These are phyloP conservation scores for Pachypsylla venusta DNA, from an alignment of 1,140 invertebrate species.

Conservation along the genomic window DNA sequence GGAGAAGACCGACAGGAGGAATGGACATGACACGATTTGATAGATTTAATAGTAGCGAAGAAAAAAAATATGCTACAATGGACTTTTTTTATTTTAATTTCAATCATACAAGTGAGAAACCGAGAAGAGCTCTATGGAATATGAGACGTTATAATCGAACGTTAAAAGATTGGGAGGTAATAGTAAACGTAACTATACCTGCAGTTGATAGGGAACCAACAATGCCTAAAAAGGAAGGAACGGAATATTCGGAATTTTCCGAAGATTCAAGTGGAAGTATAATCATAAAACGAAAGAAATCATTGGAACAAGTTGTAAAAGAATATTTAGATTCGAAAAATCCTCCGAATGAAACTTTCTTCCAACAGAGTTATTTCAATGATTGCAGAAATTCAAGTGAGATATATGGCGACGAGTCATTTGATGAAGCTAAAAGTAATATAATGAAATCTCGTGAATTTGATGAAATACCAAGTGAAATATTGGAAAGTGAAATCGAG, in stretches of 20 bases:
- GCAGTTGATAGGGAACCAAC: neutral
- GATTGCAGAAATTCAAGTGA: neutral
- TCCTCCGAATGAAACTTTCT: neutral
- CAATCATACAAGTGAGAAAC: neutral
- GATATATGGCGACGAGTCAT: neutral
- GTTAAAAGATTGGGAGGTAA: neutral
- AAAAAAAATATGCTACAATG: neutral
- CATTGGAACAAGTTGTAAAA: neutral
- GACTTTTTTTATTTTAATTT: conserved; percentile 4
- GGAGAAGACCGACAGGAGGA: neutral
- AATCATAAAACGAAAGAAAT: neutral
- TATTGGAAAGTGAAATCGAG: neutral
- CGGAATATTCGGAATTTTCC: neutral
- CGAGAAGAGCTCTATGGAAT: neutral
- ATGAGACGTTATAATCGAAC: neutral
- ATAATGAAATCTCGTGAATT: neutral
- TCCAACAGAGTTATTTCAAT: conserved; percentile 6
- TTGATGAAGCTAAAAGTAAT: neutral
- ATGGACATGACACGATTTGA: neutral
- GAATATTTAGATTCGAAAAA: conserved; percentile 5
- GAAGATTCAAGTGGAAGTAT: neutral
- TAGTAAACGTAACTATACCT: neutral
- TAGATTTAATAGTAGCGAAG: conserved; percentile 9
- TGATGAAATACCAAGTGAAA: conserved; percentile 6
- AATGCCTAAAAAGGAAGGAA: neutral